These are phyloP conservation scores for Contarinia nasturtii DNA, from an alignment of 1,140 invertebrate species.

Conservation along the genomic window DNA sequence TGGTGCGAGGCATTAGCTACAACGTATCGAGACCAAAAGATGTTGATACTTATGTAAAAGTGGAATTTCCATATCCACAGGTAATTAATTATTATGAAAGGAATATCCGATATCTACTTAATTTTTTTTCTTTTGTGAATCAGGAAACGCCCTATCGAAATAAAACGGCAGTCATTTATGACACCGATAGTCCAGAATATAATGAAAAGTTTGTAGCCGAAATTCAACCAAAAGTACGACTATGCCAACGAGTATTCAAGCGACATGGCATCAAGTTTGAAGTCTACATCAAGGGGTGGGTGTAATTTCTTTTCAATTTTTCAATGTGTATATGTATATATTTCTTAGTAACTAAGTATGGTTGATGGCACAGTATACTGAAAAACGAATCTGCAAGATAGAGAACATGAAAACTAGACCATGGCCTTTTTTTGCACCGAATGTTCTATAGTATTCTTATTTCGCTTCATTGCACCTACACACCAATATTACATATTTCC, in stretches of 20 bases:
- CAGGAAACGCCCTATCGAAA: slow-evolving; percentile 62
- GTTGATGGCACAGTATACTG: too few relatives aligned
- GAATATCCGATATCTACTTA: too few relatives aligned
- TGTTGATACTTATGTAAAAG: slow-evolving; percentile 84
- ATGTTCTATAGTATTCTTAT: too few relatives aligned
- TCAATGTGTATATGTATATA: slow-evolving; percentile 1
- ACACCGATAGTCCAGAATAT: slow-evolving; percentile 80
- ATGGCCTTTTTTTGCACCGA: too few relatives aligned
- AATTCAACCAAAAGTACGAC: slow-evolving; percentile 58
- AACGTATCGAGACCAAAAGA: slow-evolving; percentile 69
- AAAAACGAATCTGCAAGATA: too few relatives aligned
- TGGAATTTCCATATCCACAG: slow-evolving; percentile 80
- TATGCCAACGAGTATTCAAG: slow-evolving; percentile 71
- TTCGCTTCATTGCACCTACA: too few relatives aligned
- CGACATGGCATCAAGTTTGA: slow-evolving; percentile 76
- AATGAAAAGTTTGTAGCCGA: slow-evolving; percentile 55
- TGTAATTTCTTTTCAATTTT: slow-evolving; percentile 1
- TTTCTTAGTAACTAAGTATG: too few relatives aligned
- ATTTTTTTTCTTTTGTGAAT: background rate
- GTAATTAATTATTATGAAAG: slow-evolving; percentile 31
- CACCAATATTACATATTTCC: too few relatives aligned
- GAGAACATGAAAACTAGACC: too few relatives aligned
- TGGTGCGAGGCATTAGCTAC: slow-evolving; percentile 76
- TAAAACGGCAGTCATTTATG: slow-evolving; percentile 57
- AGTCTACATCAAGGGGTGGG: slow-evolving; percentile 84